Base-by-base conservation (phyloP, 2,797 vertebrate genomes). In the Neosilurus hyrtlii region DNA sequence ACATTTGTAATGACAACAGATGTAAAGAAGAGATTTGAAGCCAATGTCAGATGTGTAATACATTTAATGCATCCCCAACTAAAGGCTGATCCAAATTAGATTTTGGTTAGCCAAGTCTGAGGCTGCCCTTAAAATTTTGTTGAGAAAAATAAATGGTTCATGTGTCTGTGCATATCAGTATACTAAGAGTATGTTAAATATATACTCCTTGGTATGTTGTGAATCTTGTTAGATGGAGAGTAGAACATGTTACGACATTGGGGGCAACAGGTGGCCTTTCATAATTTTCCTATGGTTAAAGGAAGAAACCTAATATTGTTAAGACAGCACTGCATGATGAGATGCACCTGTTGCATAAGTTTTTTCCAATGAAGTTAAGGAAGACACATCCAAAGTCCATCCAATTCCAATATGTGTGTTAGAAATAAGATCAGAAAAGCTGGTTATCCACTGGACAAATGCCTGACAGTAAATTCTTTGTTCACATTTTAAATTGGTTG, bases 221-320 rank as follows among this genome's bases (percentile, higher is more conserved):
- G 62, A 82, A 68, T 65, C 62, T 76, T 52, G 9, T 49, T 43
- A 20, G 22, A 30, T 67, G 35, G 26, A 57, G 75, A 73, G 24
- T 67, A 73, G 37, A 84, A 54, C 43, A 6, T 70, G 65, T 65
- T 35, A 49, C 26, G 12, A n/a, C 65, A 43, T 37, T 24, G 8
- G 8, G 37, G 35, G 59, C 65, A 78, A 83, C 82, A 83, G 82
- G 63, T 78, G 74, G 76, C 20, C 74, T 54, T 74, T 76, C 49
- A 65, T 52, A 59, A 24, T 57, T 54, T 52, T 2, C 9, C 9
- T 52, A 61, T 18, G 62, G 54, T 30, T 57, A 16, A 51, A 14
- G 51, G 51, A 76, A 6, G 63, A 82, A 82, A 70, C 26, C 59
- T 30, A 52, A 71, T 63, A 79, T 56, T 37, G 26, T 16, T 54